Base-by-base conservation (phyloP, 2,888 invertebrate species). In the Pachydiplax longipennis region DNA sequence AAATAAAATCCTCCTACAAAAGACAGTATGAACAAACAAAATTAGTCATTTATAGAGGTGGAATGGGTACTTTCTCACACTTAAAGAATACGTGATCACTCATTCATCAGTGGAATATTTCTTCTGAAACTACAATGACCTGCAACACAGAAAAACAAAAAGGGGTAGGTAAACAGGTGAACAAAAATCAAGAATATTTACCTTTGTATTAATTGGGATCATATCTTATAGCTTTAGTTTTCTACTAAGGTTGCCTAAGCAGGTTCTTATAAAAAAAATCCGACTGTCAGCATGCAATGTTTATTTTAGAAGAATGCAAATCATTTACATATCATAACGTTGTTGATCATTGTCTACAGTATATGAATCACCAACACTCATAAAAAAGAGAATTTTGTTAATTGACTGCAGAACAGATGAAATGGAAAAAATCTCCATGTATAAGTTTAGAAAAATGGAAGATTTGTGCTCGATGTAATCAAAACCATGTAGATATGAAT, bases 301-400 rank as follows among this genome's bases (percentile, higher is more conserved):
- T 87, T 87, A 87, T 87, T 87, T 87, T 87, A 87, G 87, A 87
- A 87, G 87, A 87, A 87, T 87, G 87, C 87, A 87, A 87, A 87
- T 87, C 87, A 87, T 87, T 87, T 87, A 87, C 87, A 87, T 87
- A 87, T 87, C 87, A 87, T 87, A 87, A 87, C 61, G 87, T 37
- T 61, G 87, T 87, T 87, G 87, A 87, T 87, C 87, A 87, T 65
- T 87, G 61, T 87, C 87, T 87, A 87, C 87, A 87, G 87, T 87
- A 87, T 87, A 87, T 87, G 87, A 87, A 87, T 87, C 87, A 87
- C 87, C 87, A 87, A 87, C 87, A 87, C 61, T 61, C 87, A 87
- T 87, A 87, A 87, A 87, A 83, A 87, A 87, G 87, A 87, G 87
- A 65, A 87, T 87, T 87, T 58, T 37, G 61, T 87, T 87, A 87